Conservation (phyloP, 2,113 vertebrate genomes). For the Pedionomus torquatus region DNA sequence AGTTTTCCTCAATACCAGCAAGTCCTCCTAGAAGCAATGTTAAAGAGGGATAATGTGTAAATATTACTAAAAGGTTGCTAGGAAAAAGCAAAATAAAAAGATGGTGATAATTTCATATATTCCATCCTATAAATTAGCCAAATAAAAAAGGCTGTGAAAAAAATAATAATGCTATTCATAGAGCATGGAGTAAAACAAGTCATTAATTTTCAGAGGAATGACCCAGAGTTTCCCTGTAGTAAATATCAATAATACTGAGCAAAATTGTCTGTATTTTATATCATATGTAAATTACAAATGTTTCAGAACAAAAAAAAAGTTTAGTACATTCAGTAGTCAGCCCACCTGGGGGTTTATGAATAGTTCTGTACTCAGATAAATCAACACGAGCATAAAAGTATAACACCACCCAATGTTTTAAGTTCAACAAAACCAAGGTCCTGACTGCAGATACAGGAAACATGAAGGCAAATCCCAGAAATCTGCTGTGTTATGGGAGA, state of each 20-base stretch:
- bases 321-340: background rate
- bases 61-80: background rate
- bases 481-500: background rate
- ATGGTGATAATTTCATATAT: background rate
- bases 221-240: background rate
- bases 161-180: background rate
- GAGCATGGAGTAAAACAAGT: background rate
- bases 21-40: slow-evolving; percentile 87
- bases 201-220: background rate
- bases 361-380: background rate
- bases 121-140: background rate
- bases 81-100: background rate
- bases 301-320: background rate
- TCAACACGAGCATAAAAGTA: background rate
- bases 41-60: background rate
- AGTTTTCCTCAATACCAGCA: slow-evolving; percentile 93
- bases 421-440: background rate
- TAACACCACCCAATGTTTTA: background rate
- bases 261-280: background rate
- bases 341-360: background rate
- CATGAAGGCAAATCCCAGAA: background rate
- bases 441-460: background rate
- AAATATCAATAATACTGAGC: background rate
- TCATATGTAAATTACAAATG: background rate
- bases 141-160: background rate